These are phyloP conservation scores for Hermatobates lingyangjiaoensis DNA, from an alignment of 1,140 invertebrate genomes.

Conservation along the genomic window DNA sequence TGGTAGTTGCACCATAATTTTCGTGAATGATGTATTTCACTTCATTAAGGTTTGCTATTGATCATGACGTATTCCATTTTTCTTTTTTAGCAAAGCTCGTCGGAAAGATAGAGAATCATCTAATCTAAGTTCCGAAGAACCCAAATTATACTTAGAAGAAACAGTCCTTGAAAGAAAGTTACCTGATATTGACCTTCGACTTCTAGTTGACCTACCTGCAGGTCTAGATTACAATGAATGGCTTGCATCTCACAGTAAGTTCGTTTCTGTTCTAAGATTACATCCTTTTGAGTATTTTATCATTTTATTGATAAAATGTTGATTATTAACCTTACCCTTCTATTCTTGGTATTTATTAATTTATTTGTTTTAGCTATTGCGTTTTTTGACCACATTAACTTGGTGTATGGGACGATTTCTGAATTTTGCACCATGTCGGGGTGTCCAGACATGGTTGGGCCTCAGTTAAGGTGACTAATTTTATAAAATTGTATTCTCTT, in stretches of 20 bases:
- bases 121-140: slow-evolving; percentile 28
- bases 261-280: not conserved
- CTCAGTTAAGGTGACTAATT: slow-evolving; percentile 59
- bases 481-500: not conserved
- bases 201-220: slow-evolving; percentile 78
- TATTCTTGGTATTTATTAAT: too few relatives aligned
- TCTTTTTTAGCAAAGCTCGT: slow-evolving; percentile 67
- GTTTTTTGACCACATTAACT: slow-evolving; percentile 95
- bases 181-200: slow-evolving; percentile 76
- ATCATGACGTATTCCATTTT: slow-evolving; percentile 19
- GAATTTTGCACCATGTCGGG: slow-evolving; percentile 90
- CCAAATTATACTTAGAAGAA: slow-evolving; percentile 88
- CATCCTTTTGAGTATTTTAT: not conserved
- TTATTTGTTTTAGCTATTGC: slow-evolving; percentile 76
- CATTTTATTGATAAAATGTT: not conserved
- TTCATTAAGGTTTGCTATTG: not conserved
- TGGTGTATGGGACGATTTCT: slow-evolving; percentile 91
- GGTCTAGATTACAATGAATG: slow-evolving; percentile 95
- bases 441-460: slow-evolving; percentile 89
- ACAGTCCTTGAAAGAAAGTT: slow-evolving; percentile 78
- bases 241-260: slow-evolving; percentile 92
- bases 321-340: slow-evolving; percentile 11
- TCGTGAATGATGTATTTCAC: too few relatives aligned
- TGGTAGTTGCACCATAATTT: too few relatives aligned
- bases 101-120: slow-evolving; percentile 82